Conservation (phyloP, 2,888 invertebrate species). For the Neoitamus cyanurus region DNA sequence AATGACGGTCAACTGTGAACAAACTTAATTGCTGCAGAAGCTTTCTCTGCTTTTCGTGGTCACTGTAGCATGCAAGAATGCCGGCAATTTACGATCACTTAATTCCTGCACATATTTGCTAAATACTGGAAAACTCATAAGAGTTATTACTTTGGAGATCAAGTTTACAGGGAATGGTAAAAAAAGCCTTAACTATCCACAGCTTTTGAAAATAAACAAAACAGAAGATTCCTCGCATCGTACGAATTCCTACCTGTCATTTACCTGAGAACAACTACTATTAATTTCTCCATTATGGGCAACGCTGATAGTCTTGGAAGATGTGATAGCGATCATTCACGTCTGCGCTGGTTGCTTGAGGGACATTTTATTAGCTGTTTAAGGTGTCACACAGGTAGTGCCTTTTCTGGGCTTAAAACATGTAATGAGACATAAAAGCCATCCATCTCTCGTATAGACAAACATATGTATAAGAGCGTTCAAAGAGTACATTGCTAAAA, state of each 20-base stretch:
- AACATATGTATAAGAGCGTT: neutral
- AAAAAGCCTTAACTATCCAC: neutral
- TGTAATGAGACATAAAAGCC: neutral
- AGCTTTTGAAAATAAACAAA: neutral
- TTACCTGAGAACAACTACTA: neutral
- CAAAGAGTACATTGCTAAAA: neutral
- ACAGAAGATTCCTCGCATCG: neutral
- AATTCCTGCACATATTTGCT: neutral
- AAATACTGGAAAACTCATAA: neutral
- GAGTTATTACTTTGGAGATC: neutral
- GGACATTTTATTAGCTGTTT: neutral
- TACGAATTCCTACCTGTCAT: neutral
- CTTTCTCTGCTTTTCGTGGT: neutral
- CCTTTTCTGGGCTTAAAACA: neutral
- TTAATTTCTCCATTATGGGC: neutral
- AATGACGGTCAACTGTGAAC: neutral
- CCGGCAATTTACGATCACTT: neutral
- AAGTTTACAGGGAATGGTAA: neutral
- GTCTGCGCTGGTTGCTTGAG: neutral
- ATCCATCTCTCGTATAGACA: neutral
- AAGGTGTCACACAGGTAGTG: neutral
- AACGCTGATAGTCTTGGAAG: neutral
- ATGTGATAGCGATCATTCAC: neutral
- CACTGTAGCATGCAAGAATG: neutral
- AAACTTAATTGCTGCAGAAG: neutral